Evolutionary conservation across 2,888 invertebrate species (phyloP).

Genomic region (Melangyna quadrimaculata): DNA sequence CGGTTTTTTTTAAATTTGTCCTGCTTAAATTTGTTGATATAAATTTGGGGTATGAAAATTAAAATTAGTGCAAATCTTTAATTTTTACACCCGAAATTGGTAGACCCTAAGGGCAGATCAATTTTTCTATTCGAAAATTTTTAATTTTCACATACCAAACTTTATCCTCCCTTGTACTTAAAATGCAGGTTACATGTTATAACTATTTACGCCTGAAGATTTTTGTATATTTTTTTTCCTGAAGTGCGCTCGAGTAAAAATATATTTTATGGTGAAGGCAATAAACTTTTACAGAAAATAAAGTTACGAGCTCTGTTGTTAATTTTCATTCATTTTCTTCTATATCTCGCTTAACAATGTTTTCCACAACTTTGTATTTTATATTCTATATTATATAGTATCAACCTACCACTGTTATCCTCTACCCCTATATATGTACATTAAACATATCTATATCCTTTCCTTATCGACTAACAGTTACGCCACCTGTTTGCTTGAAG

Average conservation of each 20-base stretch:
- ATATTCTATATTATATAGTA: not conserved
- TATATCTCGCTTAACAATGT: constrained; percentile 49
- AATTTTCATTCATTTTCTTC: constrained; percentile 72
- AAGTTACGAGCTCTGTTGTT: constrained; percentile 74
- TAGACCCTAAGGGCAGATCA: no score
- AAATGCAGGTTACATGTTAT: no score
- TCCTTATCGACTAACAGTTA: constrained; percentile 45
- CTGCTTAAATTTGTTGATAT: no score
- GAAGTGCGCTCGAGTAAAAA: constrained; percentile 59
- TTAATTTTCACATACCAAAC: no score
- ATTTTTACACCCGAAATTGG: no score
- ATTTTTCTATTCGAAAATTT: no score
- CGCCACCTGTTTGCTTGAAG: constrained; percentile 57
- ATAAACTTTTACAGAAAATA: constrained; percentile 74
- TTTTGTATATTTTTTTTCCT: constrained; percentile 29
- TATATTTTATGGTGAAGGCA: constrained; percentile 73
- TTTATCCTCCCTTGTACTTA: no score
- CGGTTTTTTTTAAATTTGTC: no score
- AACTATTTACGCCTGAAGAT: no score
- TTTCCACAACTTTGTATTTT: constrained; percentile 33
- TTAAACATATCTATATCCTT: not conserved
- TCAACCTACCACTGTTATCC: constrained; percentile 14
- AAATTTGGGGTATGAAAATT: no score
- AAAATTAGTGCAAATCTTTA: no score
- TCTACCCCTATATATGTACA: constrained; percentile 47